Evolutionary conservation across 2,888 invertebrate species (phyloP), one percentile per base, ranked within the genome.

Genomic region (Eumerus sabulonum): DNA sequence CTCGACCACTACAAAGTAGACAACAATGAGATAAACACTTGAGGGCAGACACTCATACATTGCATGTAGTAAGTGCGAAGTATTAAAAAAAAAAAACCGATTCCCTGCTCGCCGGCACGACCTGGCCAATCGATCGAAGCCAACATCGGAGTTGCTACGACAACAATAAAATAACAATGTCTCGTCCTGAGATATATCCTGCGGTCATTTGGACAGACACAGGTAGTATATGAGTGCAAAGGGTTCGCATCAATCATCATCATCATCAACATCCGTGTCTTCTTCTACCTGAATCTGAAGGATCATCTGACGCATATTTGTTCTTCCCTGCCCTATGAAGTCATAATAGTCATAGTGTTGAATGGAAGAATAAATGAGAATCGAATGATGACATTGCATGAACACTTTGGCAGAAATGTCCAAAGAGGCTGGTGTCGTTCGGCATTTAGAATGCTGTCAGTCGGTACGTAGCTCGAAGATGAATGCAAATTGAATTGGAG

Each of bases 111-210:
- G 14, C 44, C 62, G 36, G 11, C 13, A 44, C 44, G 19, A 40
- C 63, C 63, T 42, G 72, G 57, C 56, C 66, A 77, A 73, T 77
- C 72, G 73, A 77, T 77, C 77, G 73, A 67, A 72, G 66, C 57
- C 56, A 63, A 19, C 77, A 13, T 40, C 13, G 18, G 40, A 54
- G 45, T 57, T 40, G 54, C 14, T 63, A 63, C 36, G 42, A 50
- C 38, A 12, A 53, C 38, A 12, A 57, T 57, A 35, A 27, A 62
- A 53, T 68, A 63, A 67, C 47, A 62, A 57, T 59, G 53, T 44
- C 53, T 56, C 51, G 47, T 36, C 60, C 13, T 36, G 44, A 11
- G 18, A 53, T 48, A 42, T 56, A 50, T 62, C 72, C 66, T 66
- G 62, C 56, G 76, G 66, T 60, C 66, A 44, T 50, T 12, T 38